phyloP scores from a whole-genome alignment of 2,797 vertebrate genomes.

The Artibeus jamaicensis region DNA sequence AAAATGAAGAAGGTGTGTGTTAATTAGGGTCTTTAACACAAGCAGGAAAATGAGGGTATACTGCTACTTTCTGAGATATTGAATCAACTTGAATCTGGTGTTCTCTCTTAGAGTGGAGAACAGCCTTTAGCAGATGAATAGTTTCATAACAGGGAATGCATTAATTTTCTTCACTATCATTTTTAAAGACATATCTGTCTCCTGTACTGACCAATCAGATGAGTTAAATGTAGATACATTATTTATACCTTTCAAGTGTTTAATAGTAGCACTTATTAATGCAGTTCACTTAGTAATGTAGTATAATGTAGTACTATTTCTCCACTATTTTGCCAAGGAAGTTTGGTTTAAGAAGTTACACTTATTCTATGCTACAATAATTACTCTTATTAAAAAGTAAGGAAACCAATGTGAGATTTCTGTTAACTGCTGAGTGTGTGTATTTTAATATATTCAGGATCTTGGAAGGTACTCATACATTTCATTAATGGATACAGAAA shows the following conservation, averaged over 20 bases:
- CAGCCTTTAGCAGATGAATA: not conserved
- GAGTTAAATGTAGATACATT: not conserved
- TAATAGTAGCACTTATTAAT: not conserved
- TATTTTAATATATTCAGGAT: not conserved
- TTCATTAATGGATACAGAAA: not conserved
- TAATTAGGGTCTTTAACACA: slow-evolving; percentile 26
- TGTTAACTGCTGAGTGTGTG: not conserved
- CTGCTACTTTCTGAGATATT: not conserved
- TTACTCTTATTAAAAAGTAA: not conserved
- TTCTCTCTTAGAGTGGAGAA: slow-evolving; percentile 39
- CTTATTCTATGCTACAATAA: not conserved
- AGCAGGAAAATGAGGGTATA: not conserved
- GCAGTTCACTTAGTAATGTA: not conserved
- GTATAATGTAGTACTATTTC: not conserved
- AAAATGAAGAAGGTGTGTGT: not conserved
- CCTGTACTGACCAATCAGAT: not conserved
- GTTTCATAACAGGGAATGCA: not conserved
- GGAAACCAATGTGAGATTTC: not conserved
- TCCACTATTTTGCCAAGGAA: not conserved
- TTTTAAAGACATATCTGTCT: not conserved
- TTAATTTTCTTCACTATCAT: slow-evolving; percentile 23
- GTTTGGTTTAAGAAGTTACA: not conserved
- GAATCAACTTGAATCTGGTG: slow-evolving; percentile 31
- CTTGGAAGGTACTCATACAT: not conserved
- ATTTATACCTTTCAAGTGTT: not conserved